A percentile compares a stretch with the other conserved stretches of the same genome.
phyloP scores from a whole-genome alignment of 2,888 invertebrate genomes.

The Eupelmus urozonus region DNA sequence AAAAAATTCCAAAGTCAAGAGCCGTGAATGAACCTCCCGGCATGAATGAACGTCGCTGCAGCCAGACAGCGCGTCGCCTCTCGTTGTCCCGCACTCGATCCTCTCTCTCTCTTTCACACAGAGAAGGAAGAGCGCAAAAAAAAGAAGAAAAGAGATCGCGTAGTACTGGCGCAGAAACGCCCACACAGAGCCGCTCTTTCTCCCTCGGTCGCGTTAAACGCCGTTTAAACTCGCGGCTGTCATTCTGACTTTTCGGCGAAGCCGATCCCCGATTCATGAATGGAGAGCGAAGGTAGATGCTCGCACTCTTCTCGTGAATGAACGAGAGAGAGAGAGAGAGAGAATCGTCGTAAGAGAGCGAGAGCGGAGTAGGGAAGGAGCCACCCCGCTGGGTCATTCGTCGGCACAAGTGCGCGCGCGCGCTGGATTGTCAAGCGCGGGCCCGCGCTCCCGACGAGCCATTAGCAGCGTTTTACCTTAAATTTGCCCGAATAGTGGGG shows the following conservation, averaged over 20 bases:
- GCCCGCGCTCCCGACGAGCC: conserved; percentile 72
- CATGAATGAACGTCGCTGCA: conserved; percentile 16
- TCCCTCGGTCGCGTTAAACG: conserved; percentile 37
- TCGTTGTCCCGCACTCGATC: background rate
- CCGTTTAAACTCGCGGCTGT: conserved; percentile 43
- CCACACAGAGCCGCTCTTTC: background rate
- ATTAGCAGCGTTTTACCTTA: conserved; percentile 76
- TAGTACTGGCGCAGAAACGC: no score
- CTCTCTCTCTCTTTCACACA: conserved; percentile 24
- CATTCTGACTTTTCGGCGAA: conserved; percentile 46
- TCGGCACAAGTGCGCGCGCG: conserved; percentile 71
- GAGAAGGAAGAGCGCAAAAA: no score
- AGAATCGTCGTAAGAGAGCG: no score
- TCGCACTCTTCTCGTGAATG: conserved; percentile 10
- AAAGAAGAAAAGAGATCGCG: background rate
- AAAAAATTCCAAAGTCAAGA: background rate
- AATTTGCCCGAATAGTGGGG: conserved; percentile 74
- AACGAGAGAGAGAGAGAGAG: conserved; percentile 5
- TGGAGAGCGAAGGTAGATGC: background rate
- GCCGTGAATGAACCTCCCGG: background rate
- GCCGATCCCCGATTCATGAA: conserved; percentile 16
- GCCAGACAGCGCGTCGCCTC: conserved; percentile 33
- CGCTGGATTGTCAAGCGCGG: conserved; percentile 66
- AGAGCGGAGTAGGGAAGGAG: background rate
- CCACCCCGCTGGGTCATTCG: conserved; percentile 69